Base-by-base conservation (phyloP, 1,140 invertebrate species). In the Euglossa dilemma region DNA sequence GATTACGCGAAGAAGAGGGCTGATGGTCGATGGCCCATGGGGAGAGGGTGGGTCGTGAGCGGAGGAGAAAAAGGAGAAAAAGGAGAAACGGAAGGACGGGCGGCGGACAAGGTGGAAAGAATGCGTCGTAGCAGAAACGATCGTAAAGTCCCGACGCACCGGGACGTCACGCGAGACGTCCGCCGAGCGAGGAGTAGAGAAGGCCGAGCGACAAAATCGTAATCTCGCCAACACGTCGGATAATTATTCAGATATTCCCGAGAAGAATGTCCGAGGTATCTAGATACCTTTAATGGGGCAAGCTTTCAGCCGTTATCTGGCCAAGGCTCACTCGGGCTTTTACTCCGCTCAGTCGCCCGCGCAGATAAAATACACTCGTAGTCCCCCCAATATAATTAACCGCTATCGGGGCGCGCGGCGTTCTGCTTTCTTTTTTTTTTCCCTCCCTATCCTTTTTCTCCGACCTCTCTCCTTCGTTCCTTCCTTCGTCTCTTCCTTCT, bases 241-340 rank as follows among this genome's bases (percentile, higher is more conserved):
- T 92, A 92, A 92, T 93, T 93, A 93, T 91, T 92, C 88, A 88
- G 90, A 91, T 91, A 92, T 91, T 90, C 90, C 85, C 87, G 87
- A 91, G 90, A 90, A 92, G 89, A 92, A 91, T 91, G 89, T 92
- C 85, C 88, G 75, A 90, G 84, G 76, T 92, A 91, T 93, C 91
- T 89, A 92, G 91, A 92, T 92, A 90, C 88, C 91, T 92, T 93
- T 93, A 93, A 93, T 93, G 92, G 92, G 86, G 91, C 91, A 93
- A 92, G 91, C 91, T 93, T 93, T 93, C 92, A 93, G 87, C 89
- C 85, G 90, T 92, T 93, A 93, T 93, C 92, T 91, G 87, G 87
- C 89, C 88, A 88, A 91, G 91, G 88, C 85, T 90, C 89, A 85
- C 86, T 91, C 87, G 86, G 92, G 90, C 91, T 93, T 92, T 93